A percentile compares a stretch with the other conserved stretches of the same genome.
Evolutionary conservation across 2,888 invertebrate species (phyloP).

Genomic region (Malacosoma neustria): DNA sequence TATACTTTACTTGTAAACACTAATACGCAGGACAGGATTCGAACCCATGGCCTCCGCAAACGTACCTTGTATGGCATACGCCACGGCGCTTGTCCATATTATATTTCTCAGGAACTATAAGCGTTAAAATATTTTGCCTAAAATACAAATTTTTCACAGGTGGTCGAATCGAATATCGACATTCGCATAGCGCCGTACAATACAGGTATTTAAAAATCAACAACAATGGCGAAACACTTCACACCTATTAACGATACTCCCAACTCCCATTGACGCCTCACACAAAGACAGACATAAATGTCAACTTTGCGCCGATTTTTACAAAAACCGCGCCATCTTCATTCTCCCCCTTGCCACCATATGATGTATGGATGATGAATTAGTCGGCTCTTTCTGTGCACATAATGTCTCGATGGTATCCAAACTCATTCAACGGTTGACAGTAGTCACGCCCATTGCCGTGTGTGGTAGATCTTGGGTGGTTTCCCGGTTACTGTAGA

Average conservation of each 20-base stretch:
- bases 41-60: too few species aligned
- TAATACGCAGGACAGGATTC: too few species aligned
- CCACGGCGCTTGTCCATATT: too few species aligned
- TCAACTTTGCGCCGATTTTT: conserved; percentile 57
- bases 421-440: conserved; percentile 51
- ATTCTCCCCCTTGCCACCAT: conserved; percentile 43
- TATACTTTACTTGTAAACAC: too few species aligned
- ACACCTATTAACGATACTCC: conserved; percentile 67
- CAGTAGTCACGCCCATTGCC: conserved; percentile 62
- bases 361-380: conserved; percentile 70
- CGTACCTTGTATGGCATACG: too few species aligned
- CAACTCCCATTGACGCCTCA: conserved; percentile 65
- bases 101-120: too few species aligned
- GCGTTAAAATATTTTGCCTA: too few species aligned
- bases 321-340: conserved; percentile 47
- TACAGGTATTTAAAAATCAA: conserved; percentile 9
- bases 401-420: conserved; percentile 41
- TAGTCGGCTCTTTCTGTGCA: conserved; percentile 49
- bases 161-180: not conserved
- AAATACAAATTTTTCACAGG: not conserved
- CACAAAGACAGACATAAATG: conserved; percentile 67
- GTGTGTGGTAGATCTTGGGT: conserved; percentile 67
- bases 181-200: not conserved
- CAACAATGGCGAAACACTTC: conserved; percentile 62
- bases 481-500: conserved; percentile 33